Base-by-base conservation (phyloP, 1,140 invertebrate genomes). In the Lordiphosa clarofinis region DNA sequence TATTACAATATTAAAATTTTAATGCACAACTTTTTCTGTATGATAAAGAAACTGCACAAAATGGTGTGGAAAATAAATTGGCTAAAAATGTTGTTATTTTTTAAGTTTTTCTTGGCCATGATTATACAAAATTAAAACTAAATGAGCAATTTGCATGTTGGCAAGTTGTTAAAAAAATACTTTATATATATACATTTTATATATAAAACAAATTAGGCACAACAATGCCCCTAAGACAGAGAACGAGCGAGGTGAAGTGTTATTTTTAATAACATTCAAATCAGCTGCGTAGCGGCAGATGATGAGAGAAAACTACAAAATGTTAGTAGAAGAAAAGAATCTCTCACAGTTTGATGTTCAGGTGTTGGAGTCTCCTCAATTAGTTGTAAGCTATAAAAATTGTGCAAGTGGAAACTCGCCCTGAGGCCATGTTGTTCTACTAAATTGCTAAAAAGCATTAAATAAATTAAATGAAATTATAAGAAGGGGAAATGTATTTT, bases 81-180 rank as follows among this genome's bases (percentile, higher is more conserved):
- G 24, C 15, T 3, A 24, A 24, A 24, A 24, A 38, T 50, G 36
- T 13, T 21, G 36, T 39, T n/a, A 38, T 3, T 3, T 13, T 35
- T 73, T 73, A 49, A 37, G 42, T 62, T 73, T 67, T 63, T 49
- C 50, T 73, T 73, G 46, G 57, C 4, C 40, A 55, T 70, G 54
- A 73, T 73, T 73, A 68, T 73, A 68, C 63, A 60, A 73, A 73
- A 68, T 74, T 73, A 73, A 58, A 73, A 52, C 54, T 64, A 58
- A 74, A 74, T 74, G 50, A 66, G 57, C 64, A 59, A 74, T 74
- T 74, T 74, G 71, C 71, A 74, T 74, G 71, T 57, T 56, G 54
- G 49, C 54, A 59, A 59, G 64, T 68, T 68, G 70, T 74, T 74
- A 73, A 66, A 48, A 57, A 66, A 53, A 39, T 43, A 61, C 52